These are phyloP conservation scores for Ischnus inquisitorius DNA, from an alignment of 2,888 invertebrate species.

Conservation along the genomic window DNA sequence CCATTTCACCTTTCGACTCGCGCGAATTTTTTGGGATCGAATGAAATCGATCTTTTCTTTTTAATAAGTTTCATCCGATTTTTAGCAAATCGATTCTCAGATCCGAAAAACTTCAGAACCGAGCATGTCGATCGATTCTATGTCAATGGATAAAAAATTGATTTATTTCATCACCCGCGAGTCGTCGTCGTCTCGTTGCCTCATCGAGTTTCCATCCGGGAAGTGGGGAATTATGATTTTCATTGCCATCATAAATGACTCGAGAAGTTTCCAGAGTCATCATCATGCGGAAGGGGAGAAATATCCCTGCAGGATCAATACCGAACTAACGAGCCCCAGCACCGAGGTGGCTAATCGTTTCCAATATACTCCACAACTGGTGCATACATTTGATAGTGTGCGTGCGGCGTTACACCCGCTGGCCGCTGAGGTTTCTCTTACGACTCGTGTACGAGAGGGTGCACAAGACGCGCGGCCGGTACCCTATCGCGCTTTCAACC, in stretches of 20 bases:
- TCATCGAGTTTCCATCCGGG: not conserved
- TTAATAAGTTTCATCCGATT: too few species aligned
- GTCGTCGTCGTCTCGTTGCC: not conserved
- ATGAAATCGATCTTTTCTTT: too few species aligned
- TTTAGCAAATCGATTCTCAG: too few species aligned
- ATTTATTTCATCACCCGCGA: not conserved
- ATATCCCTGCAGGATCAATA: conserved; percentile 58
- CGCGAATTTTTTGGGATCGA: too few species aligned
- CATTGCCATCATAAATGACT: not conserved
- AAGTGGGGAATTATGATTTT: not conserved
- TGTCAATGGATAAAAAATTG: not conserved
- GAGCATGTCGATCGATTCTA: not conserved
- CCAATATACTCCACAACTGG: conserved; percentile 52
- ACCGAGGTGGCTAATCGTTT: conserved; percentile 66
- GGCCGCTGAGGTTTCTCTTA: conserved; percentile 39
- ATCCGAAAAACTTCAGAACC: too few species aligned
- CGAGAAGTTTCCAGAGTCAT: conserved; percentile 45
- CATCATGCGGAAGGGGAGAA: conserved; percentile 30
- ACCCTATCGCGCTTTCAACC: conserved; percentile 50
- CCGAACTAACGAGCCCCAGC: conserved; percentile 63
- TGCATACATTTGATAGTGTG: conserved; percentile 52
- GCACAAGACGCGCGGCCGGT: conserved; percentile 27
- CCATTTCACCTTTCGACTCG: too few species aligned
- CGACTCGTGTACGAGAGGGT: conserved; percentile 50
- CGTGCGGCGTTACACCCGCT: conserved; percentile 45